These are phyloP conservation scores for Branchinecta sandiegonensis DNA, from an alignment of 2,888 invertebrate genomes.

Conservation along the genomic window DNA sequence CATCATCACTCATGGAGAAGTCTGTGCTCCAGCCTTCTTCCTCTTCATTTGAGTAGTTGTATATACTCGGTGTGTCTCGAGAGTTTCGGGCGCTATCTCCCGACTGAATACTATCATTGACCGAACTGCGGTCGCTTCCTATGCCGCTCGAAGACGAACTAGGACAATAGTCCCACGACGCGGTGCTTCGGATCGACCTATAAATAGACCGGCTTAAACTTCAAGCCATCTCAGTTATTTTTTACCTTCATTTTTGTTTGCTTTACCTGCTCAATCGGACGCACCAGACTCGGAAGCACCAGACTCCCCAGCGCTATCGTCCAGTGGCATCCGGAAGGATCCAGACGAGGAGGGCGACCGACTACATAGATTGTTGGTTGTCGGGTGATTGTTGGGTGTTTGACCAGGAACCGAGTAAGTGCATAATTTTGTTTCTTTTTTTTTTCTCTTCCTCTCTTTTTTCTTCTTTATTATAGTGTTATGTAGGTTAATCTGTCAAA, in stretches of 20 bases:
- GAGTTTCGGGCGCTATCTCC: slow-evolving; percentile 25
- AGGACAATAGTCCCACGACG: slow-evolving; percentile 49
- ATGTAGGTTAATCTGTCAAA: no score
- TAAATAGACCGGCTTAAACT: slow-evolving; percentile 4
- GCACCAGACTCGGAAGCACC: not conserved
- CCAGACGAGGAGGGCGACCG: not conserved
- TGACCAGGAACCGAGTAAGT: no score
- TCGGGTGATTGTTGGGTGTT: no score
- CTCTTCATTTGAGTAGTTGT: slow-evolving; percentile 44
- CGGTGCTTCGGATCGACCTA: slow-evolving; percentile 58
- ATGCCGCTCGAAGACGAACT: slow-evolving; percentile 25
- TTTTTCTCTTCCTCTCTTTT: no score
- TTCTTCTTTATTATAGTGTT: no score
- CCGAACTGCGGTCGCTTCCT: slow-evolving; percentile 24
- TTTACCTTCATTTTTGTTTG: slow-evolving; percentile 11
- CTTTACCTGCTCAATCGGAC: not conserved
- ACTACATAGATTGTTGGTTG: no score
- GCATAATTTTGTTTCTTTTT: no score
- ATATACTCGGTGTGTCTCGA: slow-evolving; percentile 32
- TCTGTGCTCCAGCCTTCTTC: slow-evolving; percentile 79
- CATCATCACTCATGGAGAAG: slow-evolving; percentile 78
- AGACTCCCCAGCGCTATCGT: not conserved
- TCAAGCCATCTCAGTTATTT: no score
- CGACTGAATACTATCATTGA: slow-evolving; percentile 27
- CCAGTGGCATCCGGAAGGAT: not conserved